Evolutionary conservation across 2,113 vertebrate species (phyloP).

Genomic region (Varanus salvator): DNA sequence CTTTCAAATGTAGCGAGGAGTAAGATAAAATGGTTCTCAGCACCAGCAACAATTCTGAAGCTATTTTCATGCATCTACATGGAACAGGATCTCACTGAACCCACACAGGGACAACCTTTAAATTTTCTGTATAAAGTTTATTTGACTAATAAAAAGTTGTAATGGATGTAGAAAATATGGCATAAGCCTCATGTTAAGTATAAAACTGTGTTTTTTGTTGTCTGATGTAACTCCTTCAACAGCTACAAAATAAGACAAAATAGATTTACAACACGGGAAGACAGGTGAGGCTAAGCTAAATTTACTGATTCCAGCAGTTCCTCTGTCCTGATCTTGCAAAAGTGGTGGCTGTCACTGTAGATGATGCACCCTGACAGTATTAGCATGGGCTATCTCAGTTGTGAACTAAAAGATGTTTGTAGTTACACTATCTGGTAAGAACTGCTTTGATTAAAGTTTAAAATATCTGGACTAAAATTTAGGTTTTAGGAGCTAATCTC

Average conservation of each 20-base stretch:
- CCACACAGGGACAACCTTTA: background rate
- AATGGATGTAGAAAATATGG: background rate
- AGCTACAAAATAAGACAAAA: background rate
- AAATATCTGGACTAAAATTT: no score
- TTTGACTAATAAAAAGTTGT: background rate
- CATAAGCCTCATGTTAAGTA: background rate
- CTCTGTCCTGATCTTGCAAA: background rate
- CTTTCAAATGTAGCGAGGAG: background rate
- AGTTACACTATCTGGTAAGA: no score
- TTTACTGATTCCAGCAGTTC: background rate
- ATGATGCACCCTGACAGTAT: no score
- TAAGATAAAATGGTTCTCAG: background rate
- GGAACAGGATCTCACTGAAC: background rate
- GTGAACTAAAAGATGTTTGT: no score
- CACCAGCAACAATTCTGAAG: background rate
- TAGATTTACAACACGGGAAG: background rate
- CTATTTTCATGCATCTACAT: background rate
- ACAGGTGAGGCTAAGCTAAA: background rate
- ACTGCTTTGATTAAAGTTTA: no score
- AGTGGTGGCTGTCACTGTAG: background rate
- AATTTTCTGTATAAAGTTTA: background rate
- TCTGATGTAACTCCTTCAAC: no score
- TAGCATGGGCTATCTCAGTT: no score
- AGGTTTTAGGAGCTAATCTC: no score
- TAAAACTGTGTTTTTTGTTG: no score